A percentile compares a stretch with the other conserved stretches of the same genome.
Conservation (phyloP, 1,140 invertebrate genomes). For the Samia ricini region DNA sequence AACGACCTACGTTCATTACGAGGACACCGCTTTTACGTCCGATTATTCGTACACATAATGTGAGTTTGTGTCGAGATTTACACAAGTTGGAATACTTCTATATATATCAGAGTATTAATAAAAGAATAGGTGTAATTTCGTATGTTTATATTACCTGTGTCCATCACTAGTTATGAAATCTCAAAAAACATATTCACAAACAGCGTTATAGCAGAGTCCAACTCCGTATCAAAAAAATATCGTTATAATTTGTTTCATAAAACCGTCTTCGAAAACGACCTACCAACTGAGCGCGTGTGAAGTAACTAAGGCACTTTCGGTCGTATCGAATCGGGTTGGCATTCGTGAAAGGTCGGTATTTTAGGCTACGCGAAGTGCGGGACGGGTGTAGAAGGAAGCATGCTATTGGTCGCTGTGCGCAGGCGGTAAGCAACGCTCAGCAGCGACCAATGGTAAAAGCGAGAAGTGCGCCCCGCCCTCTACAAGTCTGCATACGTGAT, state of each 20-base stretch:
- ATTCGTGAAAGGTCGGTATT: slow-evolving; percentile 73
- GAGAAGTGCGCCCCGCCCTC: slow-evolving; percentile 70
- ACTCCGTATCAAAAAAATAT: neutral
- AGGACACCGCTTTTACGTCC: slow-evolving; percentile 77
- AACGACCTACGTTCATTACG: slow-evolving; percentile 75
- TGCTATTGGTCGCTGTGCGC: slow-evolving; percentile 55
- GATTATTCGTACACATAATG: slow-evolving; percentile 56
- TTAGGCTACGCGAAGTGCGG: slow-evolving; percentile 54
- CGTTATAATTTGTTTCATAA: slow-evolving; percentile 31
- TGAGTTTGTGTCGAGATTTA: slow-evolving; percentile 32
- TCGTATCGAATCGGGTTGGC: slow-evolving; percentile 72
- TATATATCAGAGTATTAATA: neutral
- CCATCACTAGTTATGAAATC: neutral
- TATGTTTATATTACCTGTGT: neutral
- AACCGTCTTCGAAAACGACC: slow-evolving; percentile 55
- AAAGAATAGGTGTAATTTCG: neutral
- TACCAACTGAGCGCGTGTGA: slow-evolving; percentile 54
- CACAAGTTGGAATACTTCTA: slow-evolving; percentile 5
- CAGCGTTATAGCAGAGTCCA: neutral
- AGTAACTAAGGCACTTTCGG: slow-evolving; percentile 76
- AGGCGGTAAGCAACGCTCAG: slow-evolving; percentile 65
- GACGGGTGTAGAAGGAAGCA: slow-evolving; percentile 30
- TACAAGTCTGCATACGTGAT: slow-evolving; percentile 32
- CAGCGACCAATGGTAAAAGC: slow-evolving; percentile 49
- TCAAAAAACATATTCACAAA: neutral